Evolutionary conservation across 2,113 vertebrate genomes (phyloP).

Genomic region (Hippopotamus amphibius): DNA sequence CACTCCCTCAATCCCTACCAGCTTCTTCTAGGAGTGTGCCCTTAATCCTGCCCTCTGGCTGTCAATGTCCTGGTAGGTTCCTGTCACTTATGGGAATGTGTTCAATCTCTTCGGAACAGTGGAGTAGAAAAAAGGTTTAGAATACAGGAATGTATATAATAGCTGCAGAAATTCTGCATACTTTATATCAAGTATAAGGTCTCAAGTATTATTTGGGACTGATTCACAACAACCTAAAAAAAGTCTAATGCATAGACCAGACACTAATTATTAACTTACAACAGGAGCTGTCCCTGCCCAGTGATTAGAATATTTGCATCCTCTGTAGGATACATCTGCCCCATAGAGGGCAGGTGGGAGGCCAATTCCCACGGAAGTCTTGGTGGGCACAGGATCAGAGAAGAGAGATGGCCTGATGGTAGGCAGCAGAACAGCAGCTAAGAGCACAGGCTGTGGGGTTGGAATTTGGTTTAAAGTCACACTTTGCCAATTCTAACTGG

Average conservation of each 20-base stretch:
- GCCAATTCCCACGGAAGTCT: neutral
- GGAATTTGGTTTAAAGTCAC: neutral
- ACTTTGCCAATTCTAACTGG: neutral
- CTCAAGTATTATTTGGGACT: neutral
- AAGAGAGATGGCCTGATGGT: neutral
- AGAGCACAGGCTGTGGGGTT: neutral
- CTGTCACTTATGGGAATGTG: neutral
- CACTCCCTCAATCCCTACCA: neutral
- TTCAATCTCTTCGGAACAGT: neutral
- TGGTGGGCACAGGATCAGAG: neutral
- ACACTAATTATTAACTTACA: neutral
- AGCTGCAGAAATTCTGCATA: neutral
- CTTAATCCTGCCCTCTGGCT: neutral
- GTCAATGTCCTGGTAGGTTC: neutral
- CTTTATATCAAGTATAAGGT: neutral
- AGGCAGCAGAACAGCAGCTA: neutral
- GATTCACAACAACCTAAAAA: neutral
- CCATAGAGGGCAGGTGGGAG: neutral
- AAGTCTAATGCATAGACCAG: neutral
- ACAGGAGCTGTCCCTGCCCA: neutral
- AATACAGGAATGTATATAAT: neutral
- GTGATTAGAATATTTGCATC: neutral
- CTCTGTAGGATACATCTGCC: neutral
- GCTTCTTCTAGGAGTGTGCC: neutral
- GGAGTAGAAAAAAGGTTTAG: neutral